phyloP scores from a whole-genome alignment of 1,140 invertebrate genomes.

The Rhagoletis zephyria region DNA sequence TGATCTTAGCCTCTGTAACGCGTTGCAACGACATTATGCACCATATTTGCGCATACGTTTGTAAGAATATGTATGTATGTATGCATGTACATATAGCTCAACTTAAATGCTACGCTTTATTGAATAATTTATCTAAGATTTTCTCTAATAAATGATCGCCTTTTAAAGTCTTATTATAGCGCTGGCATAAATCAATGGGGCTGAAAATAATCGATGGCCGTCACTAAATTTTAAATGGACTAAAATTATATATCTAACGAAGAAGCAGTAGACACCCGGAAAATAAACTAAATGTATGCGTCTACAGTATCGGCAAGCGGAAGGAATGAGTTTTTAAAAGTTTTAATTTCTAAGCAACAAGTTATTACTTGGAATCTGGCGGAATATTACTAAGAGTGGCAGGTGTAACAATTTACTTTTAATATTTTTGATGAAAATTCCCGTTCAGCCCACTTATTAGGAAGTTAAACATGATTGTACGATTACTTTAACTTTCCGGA shows the following conservation, averaged over 20 bases:
- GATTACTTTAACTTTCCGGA: no score
- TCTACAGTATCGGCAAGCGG: background rate
- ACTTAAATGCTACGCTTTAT: conserved; percentile 4
- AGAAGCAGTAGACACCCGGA: no score
- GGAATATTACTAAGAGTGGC: no score
- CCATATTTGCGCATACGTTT: background rate
- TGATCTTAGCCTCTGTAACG: conserved; percentile 4
- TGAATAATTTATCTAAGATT: conserved; percentile 44
- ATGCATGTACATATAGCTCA: background rate
- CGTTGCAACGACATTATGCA: no score
- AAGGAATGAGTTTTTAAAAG: no score
- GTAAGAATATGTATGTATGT: background rate
- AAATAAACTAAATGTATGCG: no score
- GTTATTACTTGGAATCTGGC: no score
- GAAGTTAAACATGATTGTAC: no score
- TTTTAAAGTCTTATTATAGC: conserved; percentile 11
- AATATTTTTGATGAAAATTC: no score
- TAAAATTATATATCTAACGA: background rate
- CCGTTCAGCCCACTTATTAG: no score
- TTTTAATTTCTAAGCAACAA: no score
- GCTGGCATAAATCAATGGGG: conserved; percentile 10
- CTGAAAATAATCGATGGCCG: background rate
- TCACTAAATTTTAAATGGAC: background rate
- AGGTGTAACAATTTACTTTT: no score
- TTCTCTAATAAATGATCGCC: background rate